phyloP scores from a whole-genome alignment of 2,888 invertebrate genomes.

The Cephus spinipes region DNA sequence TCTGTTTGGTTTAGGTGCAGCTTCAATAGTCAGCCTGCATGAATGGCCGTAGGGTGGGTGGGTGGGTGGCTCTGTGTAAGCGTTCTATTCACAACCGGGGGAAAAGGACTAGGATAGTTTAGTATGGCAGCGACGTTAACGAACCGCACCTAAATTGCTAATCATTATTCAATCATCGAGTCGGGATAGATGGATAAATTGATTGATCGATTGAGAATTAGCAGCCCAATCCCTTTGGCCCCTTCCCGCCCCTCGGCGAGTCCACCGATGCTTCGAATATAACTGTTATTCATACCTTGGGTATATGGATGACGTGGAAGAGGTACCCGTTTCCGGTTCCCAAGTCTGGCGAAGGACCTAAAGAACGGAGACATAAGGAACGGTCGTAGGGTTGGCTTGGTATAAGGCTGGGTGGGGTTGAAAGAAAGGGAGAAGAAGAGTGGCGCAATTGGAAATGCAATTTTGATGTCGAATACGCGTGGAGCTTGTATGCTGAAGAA shows the following conservation, averaged over 20 bases:
- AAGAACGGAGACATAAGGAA: neutral
- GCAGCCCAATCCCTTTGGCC: slow-evolving; percentile 18
- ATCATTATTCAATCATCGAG: neutral
- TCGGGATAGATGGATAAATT: neutral
- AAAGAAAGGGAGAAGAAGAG: slow-evolving; percentile 7
- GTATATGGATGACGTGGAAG: neutral
- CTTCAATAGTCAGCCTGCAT: neutral
- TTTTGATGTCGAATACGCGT: slow-evolving; percentile 46
- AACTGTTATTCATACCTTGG: neutral
- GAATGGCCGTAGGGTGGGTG: neutral
- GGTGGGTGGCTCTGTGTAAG: neutral
- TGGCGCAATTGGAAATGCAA: slow-evolving; percentile 51
- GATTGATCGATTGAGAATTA: neutral
- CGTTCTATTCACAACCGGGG: neutral
- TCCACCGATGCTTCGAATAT: neutral
- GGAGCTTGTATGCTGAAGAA: neutral
- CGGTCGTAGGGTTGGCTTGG: too few species aligned
- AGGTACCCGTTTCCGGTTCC: neutral
- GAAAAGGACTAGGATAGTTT: neutral
- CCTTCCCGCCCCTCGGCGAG: neutral
- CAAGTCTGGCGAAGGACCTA: too few species aligned
- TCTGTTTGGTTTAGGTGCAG: neutral
- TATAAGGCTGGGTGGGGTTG: too few species aligned
- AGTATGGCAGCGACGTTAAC: neutral
- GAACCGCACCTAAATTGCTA: neutral